phyloP scores from a whole-genome alignment of 2,888 invertebrate species.

The Bombylius discolor region DNA sequence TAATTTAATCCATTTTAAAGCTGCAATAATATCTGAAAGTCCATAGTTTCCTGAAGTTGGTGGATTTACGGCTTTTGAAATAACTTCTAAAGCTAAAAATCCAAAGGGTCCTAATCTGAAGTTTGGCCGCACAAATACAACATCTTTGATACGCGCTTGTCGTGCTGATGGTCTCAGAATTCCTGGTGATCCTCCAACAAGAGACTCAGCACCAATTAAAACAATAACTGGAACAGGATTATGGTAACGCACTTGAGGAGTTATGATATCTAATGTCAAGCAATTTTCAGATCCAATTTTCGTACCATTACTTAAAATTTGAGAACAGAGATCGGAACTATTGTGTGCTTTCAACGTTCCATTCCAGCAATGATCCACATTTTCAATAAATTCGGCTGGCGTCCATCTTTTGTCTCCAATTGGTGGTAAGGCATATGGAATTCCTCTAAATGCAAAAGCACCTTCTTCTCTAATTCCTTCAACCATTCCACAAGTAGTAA shows the following conservation, averaged over 20 bases:
- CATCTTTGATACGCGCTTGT: slow-evolving; percentile 62
- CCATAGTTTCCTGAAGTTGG: slow-evolving; percentile 76
- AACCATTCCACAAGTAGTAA: slow-evolving; percentile 64
- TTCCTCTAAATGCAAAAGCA: slow-evolving; percentile 66
- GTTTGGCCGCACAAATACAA: slow-evolving; percentile 76
- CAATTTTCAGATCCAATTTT: slow-evolving; percentile 68
- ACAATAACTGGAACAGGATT: slow-evolving; percentile 71
- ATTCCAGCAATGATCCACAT: slow-evolving; percentile 66
- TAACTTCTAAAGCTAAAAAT: slow-evolving; percentile 60
- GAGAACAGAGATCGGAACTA: slow-evolving; percentile 53
- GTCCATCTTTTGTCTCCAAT: slow-evolving; percentile 54
- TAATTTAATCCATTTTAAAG: slow-evolving; percentile 63
- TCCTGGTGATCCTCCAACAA: slow-evolving; percentile 66
- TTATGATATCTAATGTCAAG: slow-evolving; percentile 66
- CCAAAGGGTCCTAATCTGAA: slow-evolving; percentile 70
- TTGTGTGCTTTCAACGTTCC: slow-evolving; percentile 56
- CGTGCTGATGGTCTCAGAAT: slow-evolving; percentile 58
- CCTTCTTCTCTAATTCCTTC: slow-evolving; percentile 68
- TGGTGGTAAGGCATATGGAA: slow-evolving; percentile 69
- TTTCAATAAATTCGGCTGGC: slow-evolving; percentile 51
- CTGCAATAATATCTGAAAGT: slow-evolving; percentile 63
- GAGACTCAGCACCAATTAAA: slow-evolving; percentile 62
- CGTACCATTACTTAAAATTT: slow-evolving; percentile 52
- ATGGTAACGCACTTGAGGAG: slow-evolving; percentile 67
- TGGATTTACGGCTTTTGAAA: slow-evolving; percentile 57